Evolutionary conservation across 2,888 invertebrate species (phyloP).

Genomic region (Platerodrilus igneus): DNA sequence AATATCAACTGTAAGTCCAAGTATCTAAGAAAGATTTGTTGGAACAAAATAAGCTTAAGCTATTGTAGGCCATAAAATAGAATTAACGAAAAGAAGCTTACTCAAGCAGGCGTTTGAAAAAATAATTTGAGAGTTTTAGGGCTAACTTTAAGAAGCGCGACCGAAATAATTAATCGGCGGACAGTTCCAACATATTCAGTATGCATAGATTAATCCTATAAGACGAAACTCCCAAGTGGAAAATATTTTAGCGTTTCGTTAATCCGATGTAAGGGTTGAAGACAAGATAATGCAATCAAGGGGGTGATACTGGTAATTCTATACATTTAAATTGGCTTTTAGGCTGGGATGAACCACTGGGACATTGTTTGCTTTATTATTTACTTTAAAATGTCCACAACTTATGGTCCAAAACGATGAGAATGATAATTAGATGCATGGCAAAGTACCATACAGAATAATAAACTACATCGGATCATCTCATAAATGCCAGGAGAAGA

Average conservation of each 20-base stretch:
- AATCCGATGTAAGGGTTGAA: slow-evolving; percentile 39
- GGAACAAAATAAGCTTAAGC: slow-evolving; percentile 29
- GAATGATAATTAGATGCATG: slow-evolving; percentile 1
- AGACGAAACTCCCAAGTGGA: slow-evolving; percentile 35
- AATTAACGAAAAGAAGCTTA: slow-evolving; percentile 26
- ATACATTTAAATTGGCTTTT: slow-evolving; percentile 49
- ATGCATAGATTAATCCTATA: slow-evolving; percentile 25
- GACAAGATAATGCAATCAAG: slow-evolving; percentile 42
- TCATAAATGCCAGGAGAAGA: slow-evolving; percentile 7
- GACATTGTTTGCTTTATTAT: slow-evolving; percentile 36
- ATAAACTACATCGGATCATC: slow-evolving; percentile 12
- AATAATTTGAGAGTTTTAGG: too few species aligned
- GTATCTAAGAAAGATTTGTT: slow-evolving; percentile 24
- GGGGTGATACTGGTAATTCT: slow-evolving; percentile 47
- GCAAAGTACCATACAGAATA: slow-evolving; percentile 9
- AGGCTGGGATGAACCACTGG: slow-evolving; percentile 23
- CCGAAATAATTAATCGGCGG: too few species aligned
- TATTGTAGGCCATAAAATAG: slow-evolving; percentile 29
- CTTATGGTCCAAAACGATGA: too few species aligned
- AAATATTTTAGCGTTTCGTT: slow-evolving; percentile 45
- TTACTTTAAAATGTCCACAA: too few species aligned
- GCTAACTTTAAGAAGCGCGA: too few species aligned
- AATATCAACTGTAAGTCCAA: slow-evolving; percentile 10
- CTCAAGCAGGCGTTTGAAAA: too few species aligned
- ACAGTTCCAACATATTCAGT: slow-evolving; percentile 24